Percentiles rank a stretch among this genome's conserved stretches.
These are phyloP conservation scores for Tetheella fluctuosa DNA, from an alignment of 2,888 invertebrate species.

Conservation along the genomic window DNA sequence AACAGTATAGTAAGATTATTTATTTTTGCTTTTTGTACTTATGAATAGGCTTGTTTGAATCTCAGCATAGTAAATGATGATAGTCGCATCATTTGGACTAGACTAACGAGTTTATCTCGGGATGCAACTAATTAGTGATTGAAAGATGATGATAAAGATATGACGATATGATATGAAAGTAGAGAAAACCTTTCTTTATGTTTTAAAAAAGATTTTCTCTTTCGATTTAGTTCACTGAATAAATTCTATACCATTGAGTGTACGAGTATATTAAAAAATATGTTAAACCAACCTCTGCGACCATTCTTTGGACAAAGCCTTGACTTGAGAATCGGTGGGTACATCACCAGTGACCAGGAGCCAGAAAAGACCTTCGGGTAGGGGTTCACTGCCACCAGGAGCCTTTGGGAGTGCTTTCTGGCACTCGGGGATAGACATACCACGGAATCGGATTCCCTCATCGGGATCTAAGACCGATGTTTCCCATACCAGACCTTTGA, in stretches of 20 bases:
- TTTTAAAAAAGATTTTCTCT: no score
- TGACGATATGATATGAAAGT: no score
- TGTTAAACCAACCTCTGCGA: slow-evolving; percentile 77
- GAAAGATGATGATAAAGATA: no score
- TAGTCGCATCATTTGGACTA: no score
- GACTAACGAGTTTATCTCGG: no score
- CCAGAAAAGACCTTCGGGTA: slow-evolving; percentile 93
- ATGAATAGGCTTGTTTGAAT: no score
- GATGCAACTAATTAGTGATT: no score
- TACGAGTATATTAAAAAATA: background rate
- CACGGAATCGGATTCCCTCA: slow-evolving; percentile 97
- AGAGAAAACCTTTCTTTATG: no score
- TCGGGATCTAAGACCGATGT: slow-evolving; percentile 97
- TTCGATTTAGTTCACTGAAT: background rate
- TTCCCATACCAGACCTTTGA: slow-evolving; percentile 97
- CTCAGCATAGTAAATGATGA: no score
- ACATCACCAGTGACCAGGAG: slow-evolving; percentile 90
- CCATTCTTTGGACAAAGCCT: slow-evolving; percentile 92
- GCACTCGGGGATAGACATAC: slow-evolving; percentile 94
- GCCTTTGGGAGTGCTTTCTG: slow-evolving; percentile 89
- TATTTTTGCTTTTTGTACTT: no score
- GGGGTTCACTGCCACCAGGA: slow-evolving; percentile 87
- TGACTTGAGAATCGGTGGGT: slow-evolving; percentile 88
- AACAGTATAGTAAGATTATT: no score
- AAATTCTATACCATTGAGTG: background rate